Evolutionary conservation across 1,140 invertebrate genomes (phyloP).

Genomic region (Pseudomyrmex concolor): DNA sequence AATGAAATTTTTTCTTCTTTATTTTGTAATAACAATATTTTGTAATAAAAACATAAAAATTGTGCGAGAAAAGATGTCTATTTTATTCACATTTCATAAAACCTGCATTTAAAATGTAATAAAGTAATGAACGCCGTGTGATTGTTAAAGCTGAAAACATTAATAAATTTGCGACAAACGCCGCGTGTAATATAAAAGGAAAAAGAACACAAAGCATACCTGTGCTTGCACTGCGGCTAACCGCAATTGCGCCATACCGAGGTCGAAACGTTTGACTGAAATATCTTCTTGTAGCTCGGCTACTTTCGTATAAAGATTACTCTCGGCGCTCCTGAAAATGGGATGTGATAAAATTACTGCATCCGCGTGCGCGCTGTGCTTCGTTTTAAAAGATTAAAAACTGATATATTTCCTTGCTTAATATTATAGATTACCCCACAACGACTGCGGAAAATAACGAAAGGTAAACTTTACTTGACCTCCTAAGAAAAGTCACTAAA

Average conservation of each 20-base stretch:
- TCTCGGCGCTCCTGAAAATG: constrained; percentile 89
- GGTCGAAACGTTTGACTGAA: constrained; percentile 96
- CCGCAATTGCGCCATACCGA: constrained; percentile 95
- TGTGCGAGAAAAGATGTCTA: not conserved
- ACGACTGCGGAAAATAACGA: no score
- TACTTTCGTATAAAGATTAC: constrained; percentile 95
- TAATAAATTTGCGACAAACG: constrained; percentile 13
- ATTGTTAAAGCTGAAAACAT: not conserved
- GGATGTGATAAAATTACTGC: constrained; percentile 34
- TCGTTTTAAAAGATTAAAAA: constrained; percentile 37
- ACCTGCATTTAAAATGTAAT: not conserved
- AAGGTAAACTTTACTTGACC: no score
- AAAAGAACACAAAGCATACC: constrained; percentile 86
- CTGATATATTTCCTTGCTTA: constrained; percentile 24
- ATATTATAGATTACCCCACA: not conserved
- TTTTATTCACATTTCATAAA: not conserved
- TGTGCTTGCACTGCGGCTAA: constrained; percentile 94
- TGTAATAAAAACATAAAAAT: not conserved
- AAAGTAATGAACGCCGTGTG: not conserved
- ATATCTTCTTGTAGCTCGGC: constrained; percentile 98
- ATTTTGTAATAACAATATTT: not conserved
- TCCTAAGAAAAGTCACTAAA: no score
- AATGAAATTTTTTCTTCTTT: not conserved
- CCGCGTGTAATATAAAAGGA: not conserved
- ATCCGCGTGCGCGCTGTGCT: not conserved